Evolutionary conservation across 2,888 invertebrate species (phyloP), one percentile per base, ranked within the genome.

Genomic region (Acrobasis repandana): DNA sequence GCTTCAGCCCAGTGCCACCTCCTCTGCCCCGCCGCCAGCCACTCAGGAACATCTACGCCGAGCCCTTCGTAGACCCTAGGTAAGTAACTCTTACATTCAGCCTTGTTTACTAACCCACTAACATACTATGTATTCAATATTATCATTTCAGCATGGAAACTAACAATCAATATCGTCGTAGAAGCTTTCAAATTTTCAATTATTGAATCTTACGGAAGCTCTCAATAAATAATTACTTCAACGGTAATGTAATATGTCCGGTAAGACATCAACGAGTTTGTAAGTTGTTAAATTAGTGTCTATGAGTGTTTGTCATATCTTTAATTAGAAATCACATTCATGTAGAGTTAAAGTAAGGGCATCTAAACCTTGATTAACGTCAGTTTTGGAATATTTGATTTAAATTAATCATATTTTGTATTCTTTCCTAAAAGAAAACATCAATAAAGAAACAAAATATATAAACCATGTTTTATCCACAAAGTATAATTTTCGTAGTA

Each of bases 11-110:
- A 58, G 93, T 94, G 66, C 93, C 94, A 70, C 94, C 94, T 69
- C 94, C 94, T 66, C 93, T 94, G 70, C 92, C 94, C 67, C 93
- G 94, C 64, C 90, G 94, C 67, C 93, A 94, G 80, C 93, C 92
- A 56, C 93, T 94, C 75, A 87, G 94, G 79, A 94, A 94, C 83
- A 94, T 94, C 84, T 94, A 94, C 75, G 94, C 94, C 48, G 94
- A 94, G 77, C 94, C 94, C 73, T 94, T 94, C 87, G 93, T 93
- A 70, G 94, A 94, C 78, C 93, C 91, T 80, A 92, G 93, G 93
- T 93, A 85, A 91, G 92, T 86, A 10, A 5, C 33, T 33, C 52
- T 46, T 33, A 47, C 10, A 34, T 16, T 43, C 8, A 46, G 14
- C 5, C 6, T 46, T 47, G 43, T 51, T 49, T 50, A 18, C 49